Conservation (phyloP, 2,797 vertebrate species). For the Crax fasciolata region DNA sequence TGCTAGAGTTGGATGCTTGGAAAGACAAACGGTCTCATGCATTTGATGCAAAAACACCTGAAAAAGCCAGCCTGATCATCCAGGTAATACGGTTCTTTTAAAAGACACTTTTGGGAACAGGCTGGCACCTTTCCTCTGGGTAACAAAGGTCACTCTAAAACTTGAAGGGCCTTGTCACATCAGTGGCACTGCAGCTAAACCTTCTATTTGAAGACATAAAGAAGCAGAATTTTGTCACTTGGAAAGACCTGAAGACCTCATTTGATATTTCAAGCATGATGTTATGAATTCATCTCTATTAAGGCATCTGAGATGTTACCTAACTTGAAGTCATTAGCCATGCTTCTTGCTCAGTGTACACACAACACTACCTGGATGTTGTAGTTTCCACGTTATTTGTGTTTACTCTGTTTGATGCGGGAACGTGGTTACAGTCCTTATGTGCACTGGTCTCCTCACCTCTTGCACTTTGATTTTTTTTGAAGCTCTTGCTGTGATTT, state of each 20-base stretch:
- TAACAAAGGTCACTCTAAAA: background rate
- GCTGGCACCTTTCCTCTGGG: background rate
- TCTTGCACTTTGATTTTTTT: background rate
- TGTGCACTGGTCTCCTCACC: background rate
- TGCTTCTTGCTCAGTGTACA: background rate
- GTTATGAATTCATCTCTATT: background rate
- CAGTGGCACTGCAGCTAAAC: background rate
- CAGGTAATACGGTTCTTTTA: fast-evolving
- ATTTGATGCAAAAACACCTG: background rate
- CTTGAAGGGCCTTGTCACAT: background rate
- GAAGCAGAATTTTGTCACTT: background rate
- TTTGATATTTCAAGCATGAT: background rate
- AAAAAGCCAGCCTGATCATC: background rate
- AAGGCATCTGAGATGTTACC: background rate
- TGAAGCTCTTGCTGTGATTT: background rate
- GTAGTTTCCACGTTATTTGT: background rate
- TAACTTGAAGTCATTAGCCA: background rate
- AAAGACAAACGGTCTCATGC: background rate
- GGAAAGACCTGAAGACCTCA: fast-evolving
- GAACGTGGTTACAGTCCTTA: background rate
- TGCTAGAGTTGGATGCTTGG: background rate
- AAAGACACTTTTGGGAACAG: background rate
- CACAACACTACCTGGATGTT: background rate
- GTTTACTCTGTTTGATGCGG: background rate
- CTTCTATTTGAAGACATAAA: background rate